Conservation (phyloP, 1,140 invertebrate genomes). For the Venturia canescens region DNA sequence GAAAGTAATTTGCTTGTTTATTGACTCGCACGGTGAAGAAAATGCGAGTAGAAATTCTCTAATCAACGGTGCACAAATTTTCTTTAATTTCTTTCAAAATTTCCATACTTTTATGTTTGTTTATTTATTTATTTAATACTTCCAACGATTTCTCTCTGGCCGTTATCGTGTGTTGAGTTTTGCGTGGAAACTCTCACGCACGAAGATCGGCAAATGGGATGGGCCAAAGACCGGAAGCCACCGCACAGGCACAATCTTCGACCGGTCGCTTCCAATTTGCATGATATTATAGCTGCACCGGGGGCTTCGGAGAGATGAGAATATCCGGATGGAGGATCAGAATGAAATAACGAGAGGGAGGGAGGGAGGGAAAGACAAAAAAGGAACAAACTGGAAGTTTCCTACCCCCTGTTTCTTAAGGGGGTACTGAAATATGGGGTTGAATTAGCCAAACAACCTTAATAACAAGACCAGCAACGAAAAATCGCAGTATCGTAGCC, state of each 20-base stretch:
- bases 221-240: constrained; percentile 24
- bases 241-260: constrained; percentile 54
- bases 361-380: neutral
- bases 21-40: neutral
- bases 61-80: too few species aligned
- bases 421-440: constrained; percentile 24
- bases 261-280: constrained; percentile 46
- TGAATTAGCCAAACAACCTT: constrained; percentile 29
- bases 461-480: constrained; percentile 52
- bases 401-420: neutral
- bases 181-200: constrained; percentile 27
- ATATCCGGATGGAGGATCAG: neutral
- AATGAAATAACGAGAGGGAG: neutral
- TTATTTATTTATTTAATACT: too few species aligned
- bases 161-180: neutral
- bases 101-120: too few species aligned
- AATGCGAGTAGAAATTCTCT: too few species aligned
- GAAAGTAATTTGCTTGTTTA: neutral
- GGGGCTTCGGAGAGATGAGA: neutral
- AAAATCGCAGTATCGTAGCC: constrained; percentile 22
- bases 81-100: too few species aligned
- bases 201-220: constrained; percentile 15
- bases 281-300: constrained; percentile 46
- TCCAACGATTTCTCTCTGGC: neutral
- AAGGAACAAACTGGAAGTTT: too few species aligned